phyloP scores from a whole-genome alignment of 2,797 vertebrate genomes.

The Ambastaia sidthimunki region DNA sequence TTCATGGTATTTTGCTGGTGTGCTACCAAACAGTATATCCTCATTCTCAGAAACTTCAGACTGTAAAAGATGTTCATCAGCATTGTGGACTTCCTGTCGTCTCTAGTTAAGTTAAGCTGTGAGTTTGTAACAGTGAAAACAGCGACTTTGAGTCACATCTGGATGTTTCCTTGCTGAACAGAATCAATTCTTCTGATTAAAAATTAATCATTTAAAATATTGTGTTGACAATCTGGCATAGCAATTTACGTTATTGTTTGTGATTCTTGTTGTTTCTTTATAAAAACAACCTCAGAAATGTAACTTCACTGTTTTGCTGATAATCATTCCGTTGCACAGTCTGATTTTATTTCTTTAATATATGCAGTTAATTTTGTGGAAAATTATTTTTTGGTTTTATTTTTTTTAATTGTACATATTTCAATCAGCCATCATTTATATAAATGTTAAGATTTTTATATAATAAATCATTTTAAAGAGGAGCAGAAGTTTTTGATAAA shows the following conservation, averaged over 20 bases:
- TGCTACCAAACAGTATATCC: too few species aligned
- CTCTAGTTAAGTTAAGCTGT: too few species aligned
- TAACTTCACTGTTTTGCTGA: conserved; percentile 77
- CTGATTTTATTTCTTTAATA: conserved; percentile 58
- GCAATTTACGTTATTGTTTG: conserved; percentile 65
- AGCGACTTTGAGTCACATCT: too few species aligned
- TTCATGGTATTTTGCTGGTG: too few species aligned
- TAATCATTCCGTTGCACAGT: conserved; percentile 83
- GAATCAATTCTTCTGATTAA: conserved; percentile 2
- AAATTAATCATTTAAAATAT: conserved; percentile 58
- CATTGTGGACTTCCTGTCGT: too few species aligned
- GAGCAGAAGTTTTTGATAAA: conserved; percentile 97
- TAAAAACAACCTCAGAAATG: conserved; percentile 73
- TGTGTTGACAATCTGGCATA: conserved; percentile 66
- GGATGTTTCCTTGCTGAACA: conserved; percentile 56
- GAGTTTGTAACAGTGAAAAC: too few species aligned
- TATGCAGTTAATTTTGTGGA: conserved; percentile 75
- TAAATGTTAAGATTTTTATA: conserved; percentile 83
- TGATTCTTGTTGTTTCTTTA: conserved; percentile 59
- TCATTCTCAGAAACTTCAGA: too few species aligned
- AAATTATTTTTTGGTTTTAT: conserved; percentile 53
- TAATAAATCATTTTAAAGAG: conserved; percentile 86
- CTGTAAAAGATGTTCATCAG: too few species aligned
- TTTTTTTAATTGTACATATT: conserved; percentile 84
- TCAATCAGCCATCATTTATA: conserved; percentile 87